Evolutionary conservation across 2,797 vertebrate genomes (phyloP), one percentile per base, ranked within the genome.

Genomic region (Neoniphon sammara): DNA sequence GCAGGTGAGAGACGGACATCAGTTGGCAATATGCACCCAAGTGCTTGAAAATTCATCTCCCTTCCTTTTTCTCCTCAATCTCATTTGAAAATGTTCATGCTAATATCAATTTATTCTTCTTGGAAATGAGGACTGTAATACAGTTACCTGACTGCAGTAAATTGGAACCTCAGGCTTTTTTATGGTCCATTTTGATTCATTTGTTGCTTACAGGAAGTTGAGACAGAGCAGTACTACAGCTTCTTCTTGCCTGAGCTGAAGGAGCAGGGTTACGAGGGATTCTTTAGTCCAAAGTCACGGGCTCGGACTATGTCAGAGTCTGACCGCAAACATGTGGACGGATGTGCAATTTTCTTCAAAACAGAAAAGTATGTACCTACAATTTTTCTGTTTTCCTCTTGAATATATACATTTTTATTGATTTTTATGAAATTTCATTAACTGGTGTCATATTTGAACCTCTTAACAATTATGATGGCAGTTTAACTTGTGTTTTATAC

Each of bases 251-350:
- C 96, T 55, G 97, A 99, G 91, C 80, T 99, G 87, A 98, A 98
- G 89, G 96, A 97, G 85, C 97, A 98, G 85, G 97, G 97, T 70
- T 99, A 98, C 21, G 96, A 97, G 70, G 97, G 97, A 75, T 98
- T 99, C 91, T 99, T 99, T 92, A 99, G 97, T 92, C 96, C 97
- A 74, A 99, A 99, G 90, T 99, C 97, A 78, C 96, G 97, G 93
- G 97, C 97, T 68, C 93, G 97, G 93, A 99, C 97, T 47, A 99
- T 99, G 97, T 98, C 96, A 0, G 97, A 99, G 92, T 97, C 95
- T 15, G 97, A 99, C 91, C 96, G 97, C 70, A 99, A 98, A 88
- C 97, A 98, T 10, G 97, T 99, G 70, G 97, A 99, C 64, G 97
- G 97, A 77, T 99, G 97, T 94, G 97, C 97, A 90, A 90, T 99